phyloP scores from a whole-genome alignment of 2,888 invertebrate species.

The Trichopria drosophilae region DNA sequence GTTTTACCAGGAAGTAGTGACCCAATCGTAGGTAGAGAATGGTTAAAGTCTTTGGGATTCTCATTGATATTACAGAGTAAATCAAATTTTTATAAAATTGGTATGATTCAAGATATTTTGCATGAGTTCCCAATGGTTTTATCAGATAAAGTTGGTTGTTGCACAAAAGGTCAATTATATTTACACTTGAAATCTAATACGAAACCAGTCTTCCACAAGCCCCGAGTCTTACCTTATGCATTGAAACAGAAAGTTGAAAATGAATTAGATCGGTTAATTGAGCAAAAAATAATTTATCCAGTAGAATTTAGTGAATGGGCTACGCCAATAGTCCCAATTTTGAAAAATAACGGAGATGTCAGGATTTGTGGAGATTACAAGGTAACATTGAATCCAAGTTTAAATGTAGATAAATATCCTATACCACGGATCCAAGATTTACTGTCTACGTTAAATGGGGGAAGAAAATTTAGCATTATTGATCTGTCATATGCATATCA shows the following conservation, averaged over 20 bases:
- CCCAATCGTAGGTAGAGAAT: too few relatives aligned
- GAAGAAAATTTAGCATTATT: conserved; percentile 47
- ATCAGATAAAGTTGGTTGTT: neutral
- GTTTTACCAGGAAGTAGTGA: too few relatives aligned
- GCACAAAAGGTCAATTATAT: neutral
- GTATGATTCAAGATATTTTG: neutral
- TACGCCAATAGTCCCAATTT: too few relatives aligned
- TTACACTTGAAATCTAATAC: neutral
- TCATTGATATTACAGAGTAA: neutral
- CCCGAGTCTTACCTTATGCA: conserved; percentile 40
- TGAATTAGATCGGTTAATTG: conserved; percentile 36
- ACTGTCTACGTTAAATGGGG: conserved; percentile 35
- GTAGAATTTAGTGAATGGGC: conserved; percentile 43
- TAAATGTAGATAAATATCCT: conserved; percentile 38
- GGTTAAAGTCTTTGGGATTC: too few relatives aligned
- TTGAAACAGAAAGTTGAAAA: conserved; percentile 35
- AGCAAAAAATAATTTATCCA: conserved; percentile 33
- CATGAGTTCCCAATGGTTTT: neutral
- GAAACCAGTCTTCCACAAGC: conserved; percentile 35
- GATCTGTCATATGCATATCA: conserved; percentile 52
- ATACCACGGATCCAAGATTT: conserved; percentile 38
- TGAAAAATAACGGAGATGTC: conserved; percentile 45
- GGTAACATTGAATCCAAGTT: conserved; percentile 44
- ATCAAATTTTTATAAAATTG: neutral
- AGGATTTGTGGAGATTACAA: too few relatives aligned